Conservation (phyloP, 64 coral and sea anemone species). For the Stichodactyla mertensii region DNA sequence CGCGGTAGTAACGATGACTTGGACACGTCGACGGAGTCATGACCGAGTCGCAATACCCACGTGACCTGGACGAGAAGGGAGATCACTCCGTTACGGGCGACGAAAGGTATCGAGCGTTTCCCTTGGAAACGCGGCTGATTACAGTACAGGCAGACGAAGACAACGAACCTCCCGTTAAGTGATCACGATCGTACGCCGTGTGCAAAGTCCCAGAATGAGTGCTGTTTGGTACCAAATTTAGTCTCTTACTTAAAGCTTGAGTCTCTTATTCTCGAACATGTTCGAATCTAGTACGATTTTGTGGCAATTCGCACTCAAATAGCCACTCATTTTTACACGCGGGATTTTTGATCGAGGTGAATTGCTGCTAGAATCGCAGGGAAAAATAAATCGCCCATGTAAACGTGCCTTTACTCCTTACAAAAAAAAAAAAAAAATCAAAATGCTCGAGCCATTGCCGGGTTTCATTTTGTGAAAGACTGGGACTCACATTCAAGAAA, state of each 20-base stretch:
- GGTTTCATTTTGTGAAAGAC: too few relatives aligned
- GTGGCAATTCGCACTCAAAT: too few relatives aligned
- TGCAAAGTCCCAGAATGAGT: constrained; percentile 51
- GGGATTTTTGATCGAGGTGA: too few relatives aligned
- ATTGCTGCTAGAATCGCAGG: too few relatives aligned
- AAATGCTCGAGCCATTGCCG: too few relatives aligned
- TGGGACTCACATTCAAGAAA: too few relatives aligned
- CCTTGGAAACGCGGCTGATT: constrained; percentile 67
- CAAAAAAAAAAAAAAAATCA: too few relatives aligned
- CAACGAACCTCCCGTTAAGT: constrained; percentile 80
- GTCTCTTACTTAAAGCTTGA: constrained; percentile 25
- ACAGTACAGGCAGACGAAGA: constrained; percentile 76
- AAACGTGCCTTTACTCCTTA: too few relatives aligned
- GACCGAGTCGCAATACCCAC: constrained; percentile 59
- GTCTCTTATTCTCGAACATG: too few relatives aligned
- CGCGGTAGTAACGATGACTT: constrained; percentile 74
- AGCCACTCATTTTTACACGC: too few relatives aligned
- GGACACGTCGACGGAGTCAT: constrained; percentile 72
- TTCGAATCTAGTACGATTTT: too few relatives aligned
- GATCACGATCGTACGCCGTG: constrained; percentile 73
- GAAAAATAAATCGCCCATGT: too few relatives aligned
- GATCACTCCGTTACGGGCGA: constrained; percentile 85
- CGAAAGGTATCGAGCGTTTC: constrained; percentile 70
- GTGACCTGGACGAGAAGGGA: constrained; percentile 58
- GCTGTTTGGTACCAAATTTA: constrained; percentile 29